Evolutionary conservation across 2,888 invertebrate genomes (phyloP), one percentile per base, ranked within the genome.

Genomic region (Lasioglossum calceatum): DNA sequence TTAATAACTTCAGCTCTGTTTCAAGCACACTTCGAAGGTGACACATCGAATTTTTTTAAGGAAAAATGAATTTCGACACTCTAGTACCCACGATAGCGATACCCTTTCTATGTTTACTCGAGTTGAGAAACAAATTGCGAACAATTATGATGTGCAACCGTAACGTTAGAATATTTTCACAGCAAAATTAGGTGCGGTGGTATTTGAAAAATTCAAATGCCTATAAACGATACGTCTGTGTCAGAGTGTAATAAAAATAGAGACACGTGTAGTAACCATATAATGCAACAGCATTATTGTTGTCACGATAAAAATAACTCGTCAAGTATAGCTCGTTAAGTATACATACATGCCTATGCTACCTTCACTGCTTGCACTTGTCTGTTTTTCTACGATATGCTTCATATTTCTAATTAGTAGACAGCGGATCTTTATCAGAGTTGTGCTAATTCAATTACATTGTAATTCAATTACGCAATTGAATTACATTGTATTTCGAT

Each of bases 251-350:
- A 58, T 80, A 77, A 78, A 79, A 84, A 67, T 80, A 61, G 70
- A 70, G 19, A 10, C 72, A 83, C 72, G 73, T 70, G 79, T 32
- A 5, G 23, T 32, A 8, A 2, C n/a, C 23, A 10, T 16, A 67
- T 47, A 42, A 72, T 75, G 79, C 85, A 83, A 77, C 27, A 77
- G 54, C 39, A 23, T 67, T 58, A 67, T 67, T 79, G 50, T 58
- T n/a, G 16, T 44, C 5, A 67, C 58, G 39, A 42, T 73, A 77
- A 77, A 83, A 77, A 83, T 83, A 85, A 67, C 32, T 42, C 14
- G 12, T 27, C 47, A 79, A 54, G 10, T 16, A 36, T 36, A 85
- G 73, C 32, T 42, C 19, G 16, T 27, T 39, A 79, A 54, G 10
- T 10, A 36, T 36, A 36, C 36, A 36, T 36, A 36, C 36, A 36